phyloP scores from a whole-genome alignment of 2,888 invertebrate genomes.

The Drosophila kambysellisi region DNA sequence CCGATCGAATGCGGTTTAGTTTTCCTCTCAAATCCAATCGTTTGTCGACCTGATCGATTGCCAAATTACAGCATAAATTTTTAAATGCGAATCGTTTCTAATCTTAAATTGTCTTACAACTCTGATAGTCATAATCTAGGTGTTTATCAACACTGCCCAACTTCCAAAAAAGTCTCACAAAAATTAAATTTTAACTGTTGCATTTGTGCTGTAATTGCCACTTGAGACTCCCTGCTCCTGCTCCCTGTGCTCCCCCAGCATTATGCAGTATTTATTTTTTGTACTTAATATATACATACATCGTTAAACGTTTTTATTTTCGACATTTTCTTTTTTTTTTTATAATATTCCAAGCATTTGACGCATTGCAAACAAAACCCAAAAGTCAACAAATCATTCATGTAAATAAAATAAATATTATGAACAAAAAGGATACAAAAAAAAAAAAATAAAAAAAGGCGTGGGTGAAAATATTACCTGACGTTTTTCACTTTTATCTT shows the following conservation, averaged over 20 bases:
- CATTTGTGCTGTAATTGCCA: slow-evolving; percentile 40
- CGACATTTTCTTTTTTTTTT: slow-evolving; percentile 1
- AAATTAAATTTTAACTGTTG: not conserved
- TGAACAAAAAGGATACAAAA: slow-evolving; percentile 15
- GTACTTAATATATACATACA: slow-evolving; percentile 4
- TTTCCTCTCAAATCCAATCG: not conserved
- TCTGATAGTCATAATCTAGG: not conserved
- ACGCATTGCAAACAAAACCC: slow-evolving; percentile 30
- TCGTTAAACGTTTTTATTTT: slow-evolving; percentile 17
- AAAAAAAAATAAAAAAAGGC: slow-evolving; percentile 9
- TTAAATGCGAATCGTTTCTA: not conserved
- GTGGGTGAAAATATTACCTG: slow-evolving; percentile 18
- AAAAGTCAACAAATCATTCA: slow-evolving; percentile 57
- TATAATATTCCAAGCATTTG: slow-evolving; percentile 25
- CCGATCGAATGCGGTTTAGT: slow-evolving; percentile 5
- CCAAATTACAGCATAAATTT: slow-evolving; percentile 28
- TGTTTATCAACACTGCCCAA: not conserved
- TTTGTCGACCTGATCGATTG: slow-evolving; percentile 7
- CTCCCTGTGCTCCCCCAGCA: slow-evolving; percentile 22
- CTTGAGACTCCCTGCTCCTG: slow-evolving; percentile 15
- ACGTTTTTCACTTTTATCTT: slow-evolving; percentile 37
- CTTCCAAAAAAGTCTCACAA: not conserved
- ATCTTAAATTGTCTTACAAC: not conserved
- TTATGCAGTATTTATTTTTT: slow-evolving; percentile 13
- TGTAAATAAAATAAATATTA: slow-evolving; percentile 61